Conservation (phyloP, 2,888 invertebrate genomes). For the Gryllus longicercus region DNA sequence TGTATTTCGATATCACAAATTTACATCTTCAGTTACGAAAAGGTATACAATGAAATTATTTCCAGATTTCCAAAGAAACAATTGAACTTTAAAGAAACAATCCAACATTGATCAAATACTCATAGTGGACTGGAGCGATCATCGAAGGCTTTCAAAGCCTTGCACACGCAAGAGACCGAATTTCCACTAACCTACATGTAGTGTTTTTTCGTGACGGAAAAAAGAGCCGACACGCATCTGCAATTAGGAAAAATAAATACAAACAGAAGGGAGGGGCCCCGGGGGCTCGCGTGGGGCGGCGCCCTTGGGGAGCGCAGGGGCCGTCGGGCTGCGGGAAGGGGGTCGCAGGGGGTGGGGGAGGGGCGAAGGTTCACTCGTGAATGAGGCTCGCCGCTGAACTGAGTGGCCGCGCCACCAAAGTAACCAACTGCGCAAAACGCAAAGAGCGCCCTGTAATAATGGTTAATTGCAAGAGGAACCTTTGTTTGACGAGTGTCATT, state of each 20-base stretch:
- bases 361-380: neutral
- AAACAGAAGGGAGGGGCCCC: slow-evolving; percentile 2
- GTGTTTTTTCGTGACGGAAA: neutral
- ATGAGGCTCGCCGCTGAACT: neutral
- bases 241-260: slow-evolving; percentile 17
- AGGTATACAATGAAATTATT: no score
- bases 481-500: neutral
- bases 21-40: no score
- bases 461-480: neutral
- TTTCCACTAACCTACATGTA: slow-evolving; percentile 17
- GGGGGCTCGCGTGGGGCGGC: neutral
- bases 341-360: neutral
- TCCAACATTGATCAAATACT: no score
- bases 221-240: neutral
- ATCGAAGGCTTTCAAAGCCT: no score
- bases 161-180: neutral
- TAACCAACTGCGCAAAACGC: neutral
- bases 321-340: neutral
- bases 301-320: slow-evolving; percentile 17
- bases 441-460: neutral
- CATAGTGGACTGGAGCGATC: no score
- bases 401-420: neutral
- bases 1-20: no score
- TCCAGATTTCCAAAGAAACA: no score
- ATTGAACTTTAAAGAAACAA: no score